A percentile compares a stretch with the other conserved stretches of the same genome.
Evolutionary conservation across 2,113 vertebrate species (phyloP).

Genomic region (Dicrurus megarhynchus): DNA sequence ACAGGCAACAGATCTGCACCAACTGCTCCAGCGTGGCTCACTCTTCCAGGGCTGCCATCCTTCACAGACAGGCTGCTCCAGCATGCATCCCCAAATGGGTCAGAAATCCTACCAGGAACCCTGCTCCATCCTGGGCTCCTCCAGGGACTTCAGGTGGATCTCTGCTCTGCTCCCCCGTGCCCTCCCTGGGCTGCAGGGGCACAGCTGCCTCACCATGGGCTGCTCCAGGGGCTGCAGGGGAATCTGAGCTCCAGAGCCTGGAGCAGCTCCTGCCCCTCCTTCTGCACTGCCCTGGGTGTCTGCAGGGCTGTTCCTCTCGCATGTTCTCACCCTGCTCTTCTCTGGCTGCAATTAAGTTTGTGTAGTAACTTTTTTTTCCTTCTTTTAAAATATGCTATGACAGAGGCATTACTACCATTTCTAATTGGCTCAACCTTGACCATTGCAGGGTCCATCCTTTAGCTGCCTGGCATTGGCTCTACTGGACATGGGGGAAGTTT

Average conservation of each 20-base stretch:
- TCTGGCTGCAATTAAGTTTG: not conserved
- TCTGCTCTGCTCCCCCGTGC: not conserved
- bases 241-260: not conserved
- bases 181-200: not conserved
- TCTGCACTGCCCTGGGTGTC: not conserved
- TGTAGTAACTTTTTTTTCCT: not conserved
- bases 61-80: not conserved
- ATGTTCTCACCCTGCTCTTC: fast-evolving
- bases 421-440: not conserved
- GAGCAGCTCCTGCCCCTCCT: not conserved
- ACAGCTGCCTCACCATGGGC: not conserved
- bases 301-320: not conserved
- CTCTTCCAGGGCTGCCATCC: too few relatives aligned
- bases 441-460: not conserved
- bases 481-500: not conserved
- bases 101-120: not conserved
- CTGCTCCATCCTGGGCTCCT: not conserved
- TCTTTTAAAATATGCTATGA: not conserved
- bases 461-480: not conserved
- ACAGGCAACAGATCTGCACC: not conserved
- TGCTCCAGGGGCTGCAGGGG: not conserved
- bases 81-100: fast-evolving
- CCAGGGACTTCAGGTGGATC: not conserved
- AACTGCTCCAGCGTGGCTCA: fast-evolving
- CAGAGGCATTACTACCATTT: not conserved